A percentile compares a stretch with the other conserved stretches of the same genome.
phyloP scores from a whole-genome alignment of 2,113 vertebrate species.

The Hypomesus transpacificus region DNA sequence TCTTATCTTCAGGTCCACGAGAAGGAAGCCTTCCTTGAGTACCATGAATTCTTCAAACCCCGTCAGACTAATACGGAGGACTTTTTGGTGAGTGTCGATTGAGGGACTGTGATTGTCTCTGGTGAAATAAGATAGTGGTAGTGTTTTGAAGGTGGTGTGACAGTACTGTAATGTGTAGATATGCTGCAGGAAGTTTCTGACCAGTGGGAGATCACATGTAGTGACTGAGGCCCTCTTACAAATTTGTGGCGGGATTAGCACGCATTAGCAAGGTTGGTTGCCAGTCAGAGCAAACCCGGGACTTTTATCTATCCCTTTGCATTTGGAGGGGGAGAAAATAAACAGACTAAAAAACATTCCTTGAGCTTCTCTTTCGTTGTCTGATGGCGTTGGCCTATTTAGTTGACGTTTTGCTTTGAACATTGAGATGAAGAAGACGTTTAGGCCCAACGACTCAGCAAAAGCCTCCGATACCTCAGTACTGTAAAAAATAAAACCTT shows the following conservation, averaged over 20 bases:
- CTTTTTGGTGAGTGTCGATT: slow-evolving; percentile 40
- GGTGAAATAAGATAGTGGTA: slow-evolving; percentile 58
- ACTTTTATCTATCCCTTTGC: slow-evolving; percentile 3
- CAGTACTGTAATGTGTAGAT: slow-evolving; percentile 50
- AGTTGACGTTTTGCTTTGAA: slow-evolving; percentile 47
- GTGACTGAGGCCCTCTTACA: slow-evolving; percentile 23
- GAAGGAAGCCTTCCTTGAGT: slow-evolving; percentile 52
- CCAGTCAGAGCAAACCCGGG: slow-evolving; percentile 45
- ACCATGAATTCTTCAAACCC: slow-evolving; percentile 53
- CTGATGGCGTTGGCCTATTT: slow-evolving; percentile 43
- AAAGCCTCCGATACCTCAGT: slow-evolving; percentile 39
- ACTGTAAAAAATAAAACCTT: not conserved
- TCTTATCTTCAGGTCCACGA: slow-evolving; percentile 68
- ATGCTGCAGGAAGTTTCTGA: slow-evolving; percentile 36
- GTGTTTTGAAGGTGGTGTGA: slow-evolving; percentile 60
- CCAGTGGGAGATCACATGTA: slow-evolving; percentile 46
- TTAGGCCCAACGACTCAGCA: slow-evolving; percentile 36
- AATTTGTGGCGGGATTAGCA: slow-evolving; percentile 56
- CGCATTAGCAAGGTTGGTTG: slow-evolving; percentile 55
- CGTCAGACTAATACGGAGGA: slow-evolving; percentile 31
- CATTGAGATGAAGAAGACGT: slow-evolving; percentile 20
- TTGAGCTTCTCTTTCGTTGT: slow-evolving; percentile 33
- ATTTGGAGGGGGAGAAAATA: slow-evolving; percentile 39
- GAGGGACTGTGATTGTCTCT: slow-evolving; percentile 68
- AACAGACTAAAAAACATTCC: slow-evolving; percentile 32